Evolutionary conservation across 2,888 invertebrate genomes (phyloP).

Genomic region (Hymenopus coronatus): DNA sequence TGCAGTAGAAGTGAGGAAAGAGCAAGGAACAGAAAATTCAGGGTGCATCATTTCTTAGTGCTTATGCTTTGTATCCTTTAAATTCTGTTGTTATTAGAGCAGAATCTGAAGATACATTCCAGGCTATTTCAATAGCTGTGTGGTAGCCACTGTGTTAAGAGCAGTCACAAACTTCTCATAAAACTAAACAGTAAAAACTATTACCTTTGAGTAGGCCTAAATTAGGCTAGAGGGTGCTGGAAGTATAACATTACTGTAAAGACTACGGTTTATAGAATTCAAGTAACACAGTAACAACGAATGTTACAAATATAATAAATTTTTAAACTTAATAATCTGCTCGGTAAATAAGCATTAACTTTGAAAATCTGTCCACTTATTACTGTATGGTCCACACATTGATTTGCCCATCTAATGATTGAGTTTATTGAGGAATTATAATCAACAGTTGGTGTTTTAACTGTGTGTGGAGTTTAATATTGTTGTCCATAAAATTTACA

Average conservation of each 20-base stretch:
- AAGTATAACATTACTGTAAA: not conserved
- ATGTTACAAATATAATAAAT: not conserved
- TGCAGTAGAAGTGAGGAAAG: slow-evolving; percentile 14
- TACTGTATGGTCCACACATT: not conserved
- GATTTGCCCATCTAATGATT: not conserved
- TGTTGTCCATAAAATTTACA: not conserved
- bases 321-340: not conserved
- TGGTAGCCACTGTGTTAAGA: not conserved
- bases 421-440: not conserved
- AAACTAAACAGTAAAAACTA: not conserved
- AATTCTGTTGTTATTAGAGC: not conserved
- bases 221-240: not conserved
- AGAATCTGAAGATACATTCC: not conserved
- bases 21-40: slow-evolving; percentile 25
- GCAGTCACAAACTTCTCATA: not conserved
- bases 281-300: not conserved
- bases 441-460: not conserved
- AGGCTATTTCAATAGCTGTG: not conserved
- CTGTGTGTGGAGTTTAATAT: not conserved
- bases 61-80: not conserved
- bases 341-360: not conserved
- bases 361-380: not conserved
- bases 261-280: not conserved
- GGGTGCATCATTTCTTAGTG: slow-evolving; percentile 26
- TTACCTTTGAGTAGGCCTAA: not conserved